Evolutionary conservation across 2,797 vertebrate genomes (phyloP).

Genomic region (Stomatorhinus walkeri): DNA sequence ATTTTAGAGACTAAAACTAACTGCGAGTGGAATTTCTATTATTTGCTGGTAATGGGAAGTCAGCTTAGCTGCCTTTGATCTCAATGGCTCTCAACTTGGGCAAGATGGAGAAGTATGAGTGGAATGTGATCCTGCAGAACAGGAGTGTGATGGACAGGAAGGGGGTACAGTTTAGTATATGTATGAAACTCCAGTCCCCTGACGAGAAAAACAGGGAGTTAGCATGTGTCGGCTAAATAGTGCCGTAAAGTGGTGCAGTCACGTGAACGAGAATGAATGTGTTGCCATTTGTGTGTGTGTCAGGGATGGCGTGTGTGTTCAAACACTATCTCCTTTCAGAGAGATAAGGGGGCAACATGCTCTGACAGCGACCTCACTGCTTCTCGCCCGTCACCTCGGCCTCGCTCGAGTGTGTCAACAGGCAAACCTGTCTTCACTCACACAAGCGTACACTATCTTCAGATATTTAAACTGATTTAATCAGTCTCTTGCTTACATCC

Average conservation of each 20-base stretch:
- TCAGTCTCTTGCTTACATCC: not conserved
- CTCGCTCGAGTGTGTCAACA: conserved; percentile 3
- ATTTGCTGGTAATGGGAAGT: not conserved
- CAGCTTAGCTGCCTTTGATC: not conserved
- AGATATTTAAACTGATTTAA: not conserved
- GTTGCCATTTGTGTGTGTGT: not conserved
- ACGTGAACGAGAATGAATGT: not conserved
- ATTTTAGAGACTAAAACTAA: conserved; percentile 1
- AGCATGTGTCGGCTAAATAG: not conserved
- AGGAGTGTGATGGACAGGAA: not conserved
- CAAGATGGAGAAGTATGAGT: not conserved
- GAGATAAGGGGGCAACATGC: not conserved
- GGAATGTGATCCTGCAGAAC: not conserved
- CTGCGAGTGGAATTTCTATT: not conserved
- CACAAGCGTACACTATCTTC: not conserved
- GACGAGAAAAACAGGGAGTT: not conserved
- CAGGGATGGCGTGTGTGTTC: not conserved
- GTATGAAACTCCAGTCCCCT: not conserved
- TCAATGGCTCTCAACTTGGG: not conserved
- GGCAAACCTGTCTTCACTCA: not conserved
- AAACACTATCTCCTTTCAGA: not conserved
- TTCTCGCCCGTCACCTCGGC: not conserved
- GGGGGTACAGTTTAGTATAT: not conserved
- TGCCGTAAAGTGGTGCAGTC: not conserved
- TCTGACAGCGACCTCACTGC: not conserved